These are phyloP conservation scores for Brachionus koreanus DNA, from an alignment of 1,140 invertebrate genomes.

Conservation along the genomic window DNA sequence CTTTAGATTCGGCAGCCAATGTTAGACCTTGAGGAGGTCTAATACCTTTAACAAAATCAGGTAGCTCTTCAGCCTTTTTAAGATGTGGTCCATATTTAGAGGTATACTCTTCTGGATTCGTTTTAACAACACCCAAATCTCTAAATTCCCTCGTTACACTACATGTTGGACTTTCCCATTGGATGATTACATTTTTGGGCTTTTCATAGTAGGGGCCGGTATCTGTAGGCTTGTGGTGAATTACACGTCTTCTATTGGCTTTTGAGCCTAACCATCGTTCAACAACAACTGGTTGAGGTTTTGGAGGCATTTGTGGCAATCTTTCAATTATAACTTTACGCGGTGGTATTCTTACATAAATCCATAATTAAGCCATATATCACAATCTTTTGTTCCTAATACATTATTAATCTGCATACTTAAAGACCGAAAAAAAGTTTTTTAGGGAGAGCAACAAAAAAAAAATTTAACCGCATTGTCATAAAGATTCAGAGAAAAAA, in stretches of 20 bases:
- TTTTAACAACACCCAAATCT: conserved; percentile 26
- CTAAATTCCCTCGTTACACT: not conserved
- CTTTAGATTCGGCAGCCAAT: not conserved
- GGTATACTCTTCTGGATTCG: conserved; percentile 35
- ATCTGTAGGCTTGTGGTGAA: conserved; percentile 24
- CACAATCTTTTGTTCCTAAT: too few relatives aligned
- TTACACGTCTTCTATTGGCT: conserved; percentile 7
- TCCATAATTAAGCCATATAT: too few relatives aligned
- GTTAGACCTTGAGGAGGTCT: not conserved
- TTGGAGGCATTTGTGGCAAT: conserved; percentile 24
- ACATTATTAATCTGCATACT: too few relatives aligned
- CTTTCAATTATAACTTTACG: conserved; percentile 44
- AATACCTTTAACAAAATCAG: conserved; percentile 4
- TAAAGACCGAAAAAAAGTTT: too few relatives aligned
- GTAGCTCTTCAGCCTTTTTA: conserved; percentile 2
- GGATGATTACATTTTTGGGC: conserved; percentile 36
- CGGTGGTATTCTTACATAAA: too few relatives aligned
- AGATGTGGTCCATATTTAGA: not conserved
- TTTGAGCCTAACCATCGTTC: conserved; percentile 44
- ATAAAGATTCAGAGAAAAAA: too few relatives aligned
- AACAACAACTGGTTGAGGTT: conserved; percentile 32
- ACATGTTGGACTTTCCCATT: conserved; percentile 22
- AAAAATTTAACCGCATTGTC: too few relatives aligned
- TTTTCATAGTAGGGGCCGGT: not conserved
- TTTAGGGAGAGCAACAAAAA: too few relatives aligned